Evolutionary conservation across 2,113 vertebrate species (phyloP).

Genomic region (Columba janthina): DNA sequence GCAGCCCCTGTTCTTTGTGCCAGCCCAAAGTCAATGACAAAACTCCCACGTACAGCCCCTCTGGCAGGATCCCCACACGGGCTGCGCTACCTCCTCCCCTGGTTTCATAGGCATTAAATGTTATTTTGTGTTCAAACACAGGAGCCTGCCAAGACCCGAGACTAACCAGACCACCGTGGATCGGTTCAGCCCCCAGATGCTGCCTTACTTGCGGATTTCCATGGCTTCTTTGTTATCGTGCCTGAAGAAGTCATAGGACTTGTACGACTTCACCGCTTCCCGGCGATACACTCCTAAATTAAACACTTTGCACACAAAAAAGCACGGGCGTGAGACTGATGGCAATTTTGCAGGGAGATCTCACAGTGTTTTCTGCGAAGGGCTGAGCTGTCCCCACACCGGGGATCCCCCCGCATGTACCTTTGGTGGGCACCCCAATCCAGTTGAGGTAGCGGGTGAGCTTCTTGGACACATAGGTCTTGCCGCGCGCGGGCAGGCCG

Average conservation of each 20-base stretch:
- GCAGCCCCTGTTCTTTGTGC: neutral
- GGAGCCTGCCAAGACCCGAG: neutral
- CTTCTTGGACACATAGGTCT: constrained; percentile 98
- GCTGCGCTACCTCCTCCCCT: neutral
- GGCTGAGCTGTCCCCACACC: accelerated
- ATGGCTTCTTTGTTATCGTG: constrained; percentile 97
- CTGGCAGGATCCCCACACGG: neutral
- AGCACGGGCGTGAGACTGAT: accelerated
- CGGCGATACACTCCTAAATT: constrained; percentile 96
- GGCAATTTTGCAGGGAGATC: accelerated
- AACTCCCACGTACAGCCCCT: accelerated
- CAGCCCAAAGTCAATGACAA: accelerated
- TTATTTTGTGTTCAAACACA: neutral
- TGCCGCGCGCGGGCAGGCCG: constrained; percentile 89
- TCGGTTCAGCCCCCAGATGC: accelerated
- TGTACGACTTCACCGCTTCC: constrained; percentile 91
- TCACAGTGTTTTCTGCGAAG: accelerated
- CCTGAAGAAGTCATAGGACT: constrained; percentile 97
- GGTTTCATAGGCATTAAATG: accelerated
- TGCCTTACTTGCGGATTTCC: constrained; percentile 93
- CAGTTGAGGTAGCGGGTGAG: constrained; percentile 98
- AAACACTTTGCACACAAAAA: constrained; percentile 82
- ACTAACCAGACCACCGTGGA: accelerated
- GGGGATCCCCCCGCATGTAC: constrained; percentile 54
- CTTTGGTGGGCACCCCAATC: constrained; percentile 97